A percentile compares a stretch with the other conserved stretches of the same genome.
Evolutionary conservation across 2,113 vertebrate genomes (phyloP).

Genomic region (Gallinago undulata): DNA sequence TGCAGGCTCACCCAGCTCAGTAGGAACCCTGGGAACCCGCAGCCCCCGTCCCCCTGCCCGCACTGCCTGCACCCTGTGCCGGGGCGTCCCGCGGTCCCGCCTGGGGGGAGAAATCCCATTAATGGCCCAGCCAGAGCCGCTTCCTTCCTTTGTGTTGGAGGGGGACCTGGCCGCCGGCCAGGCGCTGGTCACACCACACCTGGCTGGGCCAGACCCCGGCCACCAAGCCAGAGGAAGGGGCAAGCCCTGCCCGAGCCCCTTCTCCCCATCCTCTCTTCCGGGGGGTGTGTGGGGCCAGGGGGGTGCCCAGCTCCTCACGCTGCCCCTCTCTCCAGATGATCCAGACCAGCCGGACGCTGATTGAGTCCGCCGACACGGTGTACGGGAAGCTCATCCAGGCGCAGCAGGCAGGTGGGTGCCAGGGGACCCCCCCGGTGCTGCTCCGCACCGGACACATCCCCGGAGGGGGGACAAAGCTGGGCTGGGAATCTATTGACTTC

Average conservation of each 20-base stretch:
- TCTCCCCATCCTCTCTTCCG: background rate
- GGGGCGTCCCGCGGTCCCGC: background rate
- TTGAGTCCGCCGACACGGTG: slow-evolving; percentile 86
- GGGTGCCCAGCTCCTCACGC: background rate
- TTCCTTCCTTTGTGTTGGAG: slow-evolving; percentile 32
- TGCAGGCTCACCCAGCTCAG: background rate
- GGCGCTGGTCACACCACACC: background rate
- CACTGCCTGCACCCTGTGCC: background rate
- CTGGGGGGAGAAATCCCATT: background rate
- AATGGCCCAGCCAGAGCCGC: background rate
- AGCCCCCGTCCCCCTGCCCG: background rate
- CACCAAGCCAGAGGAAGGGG: accelerated
- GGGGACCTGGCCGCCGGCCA: background rate
- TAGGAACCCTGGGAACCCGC: accelerated
- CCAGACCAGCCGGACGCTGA: slow-evolving; percentile 89
- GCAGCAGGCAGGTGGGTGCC: slow-evolving; percentile 82
- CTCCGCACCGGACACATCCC: background rate
- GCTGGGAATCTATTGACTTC: background rate
- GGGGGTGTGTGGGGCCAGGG: background rate
- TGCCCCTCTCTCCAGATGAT: slow-evolving; percentile 79
- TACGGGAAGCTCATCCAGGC: slow-evolving; percentile 88
- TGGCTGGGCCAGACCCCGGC: accelerated
- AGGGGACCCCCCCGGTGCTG: accelerated
- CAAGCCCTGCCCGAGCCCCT: background rate
- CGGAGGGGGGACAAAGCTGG: background rate